A percentile compares a stretch with the other conserved stretches of the same genome.
These are phyloP conservation scores for Pempheris klunzingeri DNA, from an alignment of 2,797 vertebrate genomes.

Conservation along the genomic window DNA sequence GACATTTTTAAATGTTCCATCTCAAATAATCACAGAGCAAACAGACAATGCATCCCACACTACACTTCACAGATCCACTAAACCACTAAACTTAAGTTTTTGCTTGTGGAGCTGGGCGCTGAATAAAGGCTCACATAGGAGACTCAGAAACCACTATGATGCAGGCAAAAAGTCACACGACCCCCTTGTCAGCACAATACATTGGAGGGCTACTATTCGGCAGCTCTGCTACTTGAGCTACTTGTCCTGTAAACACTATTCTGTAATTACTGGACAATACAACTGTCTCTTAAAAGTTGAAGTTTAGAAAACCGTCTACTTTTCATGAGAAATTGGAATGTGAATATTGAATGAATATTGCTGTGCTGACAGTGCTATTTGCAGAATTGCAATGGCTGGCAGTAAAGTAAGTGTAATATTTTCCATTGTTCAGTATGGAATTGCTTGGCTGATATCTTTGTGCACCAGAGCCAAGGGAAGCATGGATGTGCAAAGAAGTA, in stretches of 20 bases:
- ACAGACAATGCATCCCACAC: neutral
- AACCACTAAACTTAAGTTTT: too few species aligned
- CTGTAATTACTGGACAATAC: conserved; percentile 7
- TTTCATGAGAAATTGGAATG: conserved; percentile 28
- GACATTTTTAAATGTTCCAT: neutral
- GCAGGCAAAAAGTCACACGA: neutral
- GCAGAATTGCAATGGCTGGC: conserved; percentile 23
- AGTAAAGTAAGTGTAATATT: conserved; percentile 29
- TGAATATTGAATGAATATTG: conserved; percentile 29
- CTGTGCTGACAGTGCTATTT: conserved; percentile 41
- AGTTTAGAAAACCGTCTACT: conserved; percentile 10
- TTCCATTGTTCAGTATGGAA: conserved; percentile 44
- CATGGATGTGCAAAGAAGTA: conserved; percentile 19
- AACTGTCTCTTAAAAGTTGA: conserved; percentile 4
- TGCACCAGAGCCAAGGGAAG: conserved; percentile 6
- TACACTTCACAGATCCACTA: too few species aligned
- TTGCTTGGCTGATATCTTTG: conserved; percentile 42
- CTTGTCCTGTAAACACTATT: neutral
- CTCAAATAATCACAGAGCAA: neutral
- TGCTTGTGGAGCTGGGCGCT: neutral
- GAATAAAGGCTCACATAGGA: neutral
- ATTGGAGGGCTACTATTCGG: neutral
- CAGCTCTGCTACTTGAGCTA: neutral
- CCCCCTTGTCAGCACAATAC: neutral
- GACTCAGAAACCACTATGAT: neutral